Conservation (phyloP, 2,113 vertebrate species). For the Carassius carassius region DNA sequence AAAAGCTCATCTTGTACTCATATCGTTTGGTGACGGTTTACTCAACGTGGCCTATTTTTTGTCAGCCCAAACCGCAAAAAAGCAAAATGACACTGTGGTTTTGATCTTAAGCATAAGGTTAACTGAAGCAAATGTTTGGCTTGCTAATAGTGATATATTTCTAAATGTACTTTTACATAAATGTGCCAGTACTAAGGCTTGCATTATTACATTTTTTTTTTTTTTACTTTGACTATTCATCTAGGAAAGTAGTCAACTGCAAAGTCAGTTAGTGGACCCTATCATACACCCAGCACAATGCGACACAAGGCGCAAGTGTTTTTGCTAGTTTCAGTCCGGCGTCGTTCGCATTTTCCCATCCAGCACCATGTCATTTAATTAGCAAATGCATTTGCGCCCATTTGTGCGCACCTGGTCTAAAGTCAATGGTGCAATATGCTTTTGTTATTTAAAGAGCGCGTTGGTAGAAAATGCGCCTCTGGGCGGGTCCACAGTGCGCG, state of each 20-base stretch:
- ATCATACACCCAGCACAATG: too few species aligned
- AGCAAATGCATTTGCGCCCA: too few species aligned
- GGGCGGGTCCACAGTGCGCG: too few species aligned
- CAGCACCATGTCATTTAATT: too few species aligned
- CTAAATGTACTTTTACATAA: neutral
- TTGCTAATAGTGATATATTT: neutral
- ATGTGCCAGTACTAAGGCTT: neutral
- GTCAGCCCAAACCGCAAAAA: neutral
- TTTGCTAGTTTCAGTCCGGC: too few species aligned
- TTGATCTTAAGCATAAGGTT: neutral
- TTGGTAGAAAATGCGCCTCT: too few species aligned
- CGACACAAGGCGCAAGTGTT: too few species aligned
- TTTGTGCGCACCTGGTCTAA: too few species aligned
- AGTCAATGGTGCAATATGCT: too few species aligned
- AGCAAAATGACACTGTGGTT: neutral
- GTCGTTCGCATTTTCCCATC: too few species aligned
- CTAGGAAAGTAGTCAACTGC: neutral
- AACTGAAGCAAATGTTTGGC: neutral
- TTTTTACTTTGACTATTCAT: neutral
- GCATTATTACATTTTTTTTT: neutral
- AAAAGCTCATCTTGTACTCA: constrained; percentile 36
- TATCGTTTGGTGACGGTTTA: constrained; percentile 43
- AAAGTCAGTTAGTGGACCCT: neutral
- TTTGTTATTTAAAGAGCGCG: too few species aligned
- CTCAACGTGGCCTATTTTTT: constrained; percentile 49